Evolutionary conservation across 1,140 invertebrate genomes (phyloP).

Genomic region (Trichomalopsis sarcophagae): DNA sequence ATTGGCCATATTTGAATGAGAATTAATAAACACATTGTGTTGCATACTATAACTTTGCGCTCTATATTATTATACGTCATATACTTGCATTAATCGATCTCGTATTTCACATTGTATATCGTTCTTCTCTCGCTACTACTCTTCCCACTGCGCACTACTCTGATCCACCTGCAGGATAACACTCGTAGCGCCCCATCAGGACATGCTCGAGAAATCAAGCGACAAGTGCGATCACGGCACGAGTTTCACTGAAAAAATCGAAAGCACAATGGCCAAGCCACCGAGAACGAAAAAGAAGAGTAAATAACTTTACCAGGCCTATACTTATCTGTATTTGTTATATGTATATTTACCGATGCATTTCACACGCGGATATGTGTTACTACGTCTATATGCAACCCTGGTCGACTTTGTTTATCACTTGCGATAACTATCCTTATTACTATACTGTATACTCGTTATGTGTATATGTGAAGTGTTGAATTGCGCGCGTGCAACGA

Average conservation of each 20-base stretch:
- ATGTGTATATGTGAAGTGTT: constrained; percentile 18
- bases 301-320: constrained; percentile 52
- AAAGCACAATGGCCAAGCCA: constrained; percentile 65
- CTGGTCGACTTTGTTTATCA: background rate
- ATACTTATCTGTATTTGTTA: background rate
- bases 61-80: background rate
- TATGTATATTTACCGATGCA: constrained; percentile 25
- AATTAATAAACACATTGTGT: background rate
- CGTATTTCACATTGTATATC: background rate
- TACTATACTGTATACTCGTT: background rate
- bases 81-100: background rate
- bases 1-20: background rate
- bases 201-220: constrained; percentile 62
- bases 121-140: constrained; percentile 15
- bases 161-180: constrained; percentile 65
- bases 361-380: constrained; percentile 16
- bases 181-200: constrained; percentile 65
- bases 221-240: constrained; percentile 61
- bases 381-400: background rate
- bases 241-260: constrained; percentile 63
- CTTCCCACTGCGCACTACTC: background rate
- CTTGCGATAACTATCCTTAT: constrained; percentile 3
- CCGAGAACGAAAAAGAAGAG: constrained; percentile 70
- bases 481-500: constrained; percentile 17
- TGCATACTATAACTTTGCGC: constrained; percentile 10